These are phyloP conservation scores for Petaurus breviceps DNA, from an alignment of 2,113 vertebrate species.

Conservation along the genomic window DNA sequence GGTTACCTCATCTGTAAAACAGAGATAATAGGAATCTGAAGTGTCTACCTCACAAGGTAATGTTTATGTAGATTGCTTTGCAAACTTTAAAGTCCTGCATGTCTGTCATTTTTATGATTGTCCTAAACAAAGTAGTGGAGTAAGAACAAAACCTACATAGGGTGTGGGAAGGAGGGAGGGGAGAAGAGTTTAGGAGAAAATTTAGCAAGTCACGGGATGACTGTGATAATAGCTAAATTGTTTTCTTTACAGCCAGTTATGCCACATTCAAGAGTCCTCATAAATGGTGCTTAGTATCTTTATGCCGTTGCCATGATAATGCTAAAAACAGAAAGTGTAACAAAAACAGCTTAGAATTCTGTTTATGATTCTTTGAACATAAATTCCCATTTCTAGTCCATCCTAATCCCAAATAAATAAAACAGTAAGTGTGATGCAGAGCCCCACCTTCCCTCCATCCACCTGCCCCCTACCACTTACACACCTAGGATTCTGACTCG, in stretches of 20 bases:
- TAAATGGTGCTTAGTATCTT: background rate
- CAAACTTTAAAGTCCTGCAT: conserved; percentile 17
- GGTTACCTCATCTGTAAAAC: background rate
- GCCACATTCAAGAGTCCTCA: background rate
- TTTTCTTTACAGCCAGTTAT: background rate
- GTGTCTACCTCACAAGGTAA: background rate
- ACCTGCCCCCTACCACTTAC: background rate
- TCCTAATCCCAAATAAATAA: conserved; percentile 42
- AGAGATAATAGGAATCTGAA: background rate
- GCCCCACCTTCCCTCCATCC: too few species aligned
- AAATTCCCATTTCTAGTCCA: conserved; percentile 46
- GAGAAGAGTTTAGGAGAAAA: background rate
- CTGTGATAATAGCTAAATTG: background rate
- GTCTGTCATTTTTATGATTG: conserved; percentile 25
- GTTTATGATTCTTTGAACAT: conserved; percentile 34
- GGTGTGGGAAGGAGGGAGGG: background rate
- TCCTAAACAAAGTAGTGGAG: background rate
- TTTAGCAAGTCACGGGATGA: background rate
- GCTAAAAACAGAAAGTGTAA: background rate
- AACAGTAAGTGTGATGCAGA: conserved; percentile 31
- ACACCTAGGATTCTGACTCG: background rate
- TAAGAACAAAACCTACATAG: background rate
- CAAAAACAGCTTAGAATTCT: conserved; percentile 7
- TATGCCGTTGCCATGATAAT: background rate
- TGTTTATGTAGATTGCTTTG: background rate